These are phyloP conservation scores for Lophius piscatorius DNA, from an alignment of 2,113 vertebrate species.

Conservation along the genomic window DNA sequence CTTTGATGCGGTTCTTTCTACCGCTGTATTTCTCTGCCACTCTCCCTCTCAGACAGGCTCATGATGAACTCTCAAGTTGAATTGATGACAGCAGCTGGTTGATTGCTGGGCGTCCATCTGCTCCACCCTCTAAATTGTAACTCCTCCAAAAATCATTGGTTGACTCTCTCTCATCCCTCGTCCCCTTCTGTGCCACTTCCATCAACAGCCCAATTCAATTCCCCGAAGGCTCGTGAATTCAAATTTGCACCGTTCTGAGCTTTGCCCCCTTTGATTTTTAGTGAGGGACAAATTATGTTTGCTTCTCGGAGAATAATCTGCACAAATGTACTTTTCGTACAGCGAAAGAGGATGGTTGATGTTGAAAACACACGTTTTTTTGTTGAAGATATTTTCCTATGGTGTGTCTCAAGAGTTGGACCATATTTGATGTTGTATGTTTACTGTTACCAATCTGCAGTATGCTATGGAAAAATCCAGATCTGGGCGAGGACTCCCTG, in stretches of 20 bases:
- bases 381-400: conserved; percentile 8
- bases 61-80: conserved; percentile 60
- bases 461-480: no score
- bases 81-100: conserved; percentile 75
- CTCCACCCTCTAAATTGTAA: conserved; percentile 67
- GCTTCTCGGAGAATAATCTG: conserved; percentile 33
- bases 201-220: conserved; percentile 55
- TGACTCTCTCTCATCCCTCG: conserved; percentile 16
- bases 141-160: conserved; percentile 50
- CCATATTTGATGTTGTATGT: conserved; percentile 24
- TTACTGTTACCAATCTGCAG: neutral
- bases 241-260: conserved; percentile 38
- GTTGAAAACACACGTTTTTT: neutral
- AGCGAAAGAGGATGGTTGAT: no score
- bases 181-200: conserved; percentile 43
- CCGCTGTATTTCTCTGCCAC: neutral
- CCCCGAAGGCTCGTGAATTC: conserved; percentile 44
- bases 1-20: neutral
- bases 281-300: conserved; percentile 24
- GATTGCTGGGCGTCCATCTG: conserved; percentile 71
- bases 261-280: conserved; percentile 47
- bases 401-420: neutral
- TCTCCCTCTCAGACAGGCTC: conserved; percentile 42
- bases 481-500: neutral
- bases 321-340: conserved; percentile 28